Percentiles rank a stretch among this genome's conserved stretches.
phyloP scores from a whole-genome alignment of 1,140 invertebrate species.

The Brachionus angularis region DNA sequence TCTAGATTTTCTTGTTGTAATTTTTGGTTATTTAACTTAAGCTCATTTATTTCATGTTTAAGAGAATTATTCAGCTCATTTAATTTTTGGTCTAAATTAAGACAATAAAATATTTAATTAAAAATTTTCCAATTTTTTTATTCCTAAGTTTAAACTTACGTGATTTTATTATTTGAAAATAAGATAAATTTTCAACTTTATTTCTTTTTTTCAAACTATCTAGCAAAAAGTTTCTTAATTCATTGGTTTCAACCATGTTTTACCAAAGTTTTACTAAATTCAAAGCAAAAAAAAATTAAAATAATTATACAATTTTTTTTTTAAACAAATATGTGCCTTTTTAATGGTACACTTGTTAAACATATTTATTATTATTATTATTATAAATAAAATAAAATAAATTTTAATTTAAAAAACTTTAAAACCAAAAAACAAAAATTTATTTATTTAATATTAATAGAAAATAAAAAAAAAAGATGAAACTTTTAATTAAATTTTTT shows the following conservation, averaged over 20 bases:
- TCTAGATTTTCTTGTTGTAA: slow-evolving; percentile 33
- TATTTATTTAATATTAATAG: background rate
- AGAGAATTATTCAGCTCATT: background rate
- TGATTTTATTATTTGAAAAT: slow-evolving; percentile 31
- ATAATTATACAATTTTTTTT: too few relatives aligned
- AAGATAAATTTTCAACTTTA: background rate
- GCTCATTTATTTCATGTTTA: slow-evolving; percentile 23
- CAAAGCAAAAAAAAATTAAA: too few relatives aligned
- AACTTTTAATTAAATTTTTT: background rate
- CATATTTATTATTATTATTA: too few relatives aligned
- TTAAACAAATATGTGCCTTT: too few relatives aligned
- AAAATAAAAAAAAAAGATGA: background rate
- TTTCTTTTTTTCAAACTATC: slow-evolving; percentile 26
- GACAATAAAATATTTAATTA: background rate
- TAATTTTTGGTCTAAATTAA: slow-evolving; percentile 7
- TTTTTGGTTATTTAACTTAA: slow-evolving; percentile 31
- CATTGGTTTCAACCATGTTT: too few relatives aligned
- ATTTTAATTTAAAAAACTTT: too few relatives aligned
- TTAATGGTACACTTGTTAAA: slow-evolving; percentile 33
- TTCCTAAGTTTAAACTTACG: background rate
- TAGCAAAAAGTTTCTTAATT: background rate
- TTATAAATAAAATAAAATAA: too few relatives aligned
- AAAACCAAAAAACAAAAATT: too few relatives aligned
- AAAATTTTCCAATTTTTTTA: background rate
- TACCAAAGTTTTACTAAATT: too few relatives aligned